Evolutionary conservation across 2,888 invertebrate genomes (phyloP), one percentile per base, ranked within the genome.

Genomic region (Halictus quadricinctus): DNA sequence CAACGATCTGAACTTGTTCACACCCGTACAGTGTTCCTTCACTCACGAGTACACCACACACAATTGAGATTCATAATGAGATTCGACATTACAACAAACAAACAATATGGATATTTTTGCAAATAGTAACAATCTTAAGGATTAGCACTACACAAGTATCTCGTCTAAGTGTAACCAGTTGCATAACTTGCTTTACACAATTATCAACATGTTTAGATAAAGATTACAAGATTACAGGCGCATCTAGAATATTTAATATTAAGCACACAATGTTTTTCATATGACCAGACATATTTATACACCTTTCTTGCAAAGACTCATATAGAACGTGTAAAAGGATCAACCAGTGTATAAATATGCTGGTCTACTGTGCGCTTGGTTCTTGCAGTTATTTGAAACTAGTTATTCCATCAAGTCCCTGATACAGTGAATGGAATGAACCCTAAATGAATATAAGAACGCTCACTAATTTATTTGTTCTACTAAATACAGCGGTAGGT

Each of bases 41-140:
- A 72, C 83, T 74, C 73, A 60, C 81, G 85, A 81, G 72, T 88
- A 88, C 77, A 81, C 84, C 86, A 80, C 90, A 89, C 87, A 91
- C 91, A 74, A 84, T 75, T 86, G 86, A 90, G 84, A 90, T 86
- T 89, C 87, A 54, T 84, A 84, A 89, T 92, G 92, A 93, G 91
- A 92, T 92, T 92, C 88, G 91, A 92, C 89, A 90, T 92, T 92
- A 93, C 93, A 93, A 93, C 92, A 92, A 94, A 93, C 91, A 93
- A 94, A 93, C 92, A 94, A 93, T 93, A 91, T 90, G 91, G 91
- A 93, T 93, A 93, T 91, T 92, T 70, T 90, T 92, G 92, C 91
- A 92, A 92, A 92, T 92, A 90, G 90, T 91, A 91, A 92, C 92
- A 92, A 92, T 90, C 89, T 92, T 89, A 91, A 89, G 89, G 87